A percentile compares a stretch with the other conserved stretches of the same genome.
phyloP scores from a whole-genome alignment of 2,797 vertebrate genomes.

The Pterois miles region DNA sequence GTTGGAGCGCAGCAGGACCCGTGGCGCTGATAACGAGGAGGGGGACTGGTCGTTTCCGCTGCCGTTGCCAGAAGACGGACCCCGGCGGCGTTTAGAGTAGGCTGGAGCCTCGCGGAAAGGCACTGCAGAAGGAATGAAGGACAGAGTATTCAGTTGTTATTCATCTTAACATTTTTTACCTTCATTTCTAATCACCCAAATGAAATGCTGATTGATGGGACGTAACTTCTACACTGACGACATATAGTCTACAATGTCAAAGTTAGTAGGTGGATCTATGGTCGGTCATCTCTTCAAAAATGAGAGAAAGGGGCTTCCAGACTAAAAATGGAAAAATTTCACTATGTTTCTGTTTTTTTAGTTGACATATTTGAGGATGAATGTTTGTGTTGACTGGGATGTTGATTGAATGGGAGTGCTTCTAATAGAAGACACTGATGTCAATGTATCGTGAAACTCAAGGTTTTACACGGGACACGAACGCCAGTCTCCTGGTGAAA shows the following conservation, averaged over 20 bases:
- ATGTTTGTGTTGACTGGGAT: background rate
- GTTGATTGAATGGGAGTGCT: background rate
- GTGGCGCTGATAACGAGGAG: constrained; percentile 88
- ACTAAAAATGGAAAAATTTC: background rate
- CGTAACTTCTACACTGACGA: too few relatives aligned
- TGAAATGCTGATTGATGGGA: background rate
- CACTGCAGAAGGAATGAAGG: constrained; percentile 79
- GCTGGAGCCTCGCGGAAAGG: constrained; percentile 95
- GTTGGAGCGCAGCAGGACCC: constrained; percentile 94
- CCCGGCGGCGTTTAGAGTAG: constrained; percentile 90
- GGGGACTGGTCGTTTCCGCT: constrained; percentile 62
- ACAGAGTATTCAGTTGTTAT: background rate
- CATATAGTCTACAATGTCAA: background rate
- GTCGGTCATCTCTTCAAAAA: background rate
- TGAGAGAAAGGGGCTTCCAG: background rate
- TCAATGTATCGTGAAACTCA: too few relatives aligned
- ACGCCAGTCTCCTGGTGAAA: too few relatives aligned
- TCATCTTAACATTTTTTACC: background rate
- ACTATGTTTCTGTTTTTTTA: background rate
- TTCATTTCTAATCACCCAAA: background rate
- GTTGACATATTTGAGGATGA: background rate
- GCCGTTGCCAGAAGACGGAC: constrained; percentile 78
- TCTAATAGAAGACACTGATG: background rate
- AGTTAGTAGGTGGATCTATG: background rate
- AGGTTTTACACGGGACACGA: too few relatives aligned